Base-by-base conservation (phyloP, 1,140 invertebrate genomes). In the Bombus turneri region DNA sequence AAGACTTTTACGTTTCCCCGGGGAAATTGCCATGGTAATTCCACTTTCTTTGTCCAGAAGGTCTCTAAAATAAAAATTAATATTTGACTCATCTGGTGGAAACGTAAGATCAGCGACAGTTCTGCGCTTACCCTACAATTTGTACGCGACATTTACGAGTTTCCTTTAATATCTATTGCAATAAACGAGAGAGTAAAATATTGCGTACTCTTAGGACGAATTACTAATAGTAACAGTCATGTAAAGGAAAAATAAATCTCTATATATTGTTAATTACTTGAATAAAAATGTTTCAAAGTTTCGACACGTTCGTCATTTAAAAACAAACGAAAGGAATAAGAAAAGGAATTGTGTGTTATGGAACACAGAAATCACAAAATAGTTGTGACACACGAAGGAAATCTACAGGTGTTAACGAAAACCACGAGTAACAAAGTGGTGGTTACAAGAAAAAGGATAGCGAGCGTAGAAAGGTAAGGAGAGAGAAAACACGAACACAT, bases 11-110 rank as follows among this genome's bases (percentile, higher is more conserved):
- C 80, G 76, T 68, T 81, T 53, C 87, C 71, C 83, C 53, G 34
- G 86, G 89, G 86, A 90, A 90, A 90, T 90, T 87, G 88, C 76
- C 79, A 80, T 75, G 75, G 71, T 78, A 88, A 90, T 89, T 90
- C 87, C 71, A 72, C 80, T 66, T 85, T 37, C 47, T 43, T 84
- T 73, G 62, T n/a, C n/a, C 25, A 76, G 47, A 71, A 83, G 79
- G 69, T 77, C 74, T 66, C 43, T 74, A 69, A 81, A 84, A 76
- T 75, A 87, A 90, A 88, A 90, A 90, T 87, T 90, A 90, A 90
- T 83, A 89, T 86, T 88, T 83, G 77, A 37, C 71, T 66, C 80
- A 78, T 39, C n/a, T 15, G 28, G 57, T 62, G 66, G 62, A n/a
- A 53, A 43, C 64, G n/a, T 31, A 22, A 73, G 39, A 64, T 43